Evolutionary conservation across 2,113 vertebrate species (phyloP), one percentile per base, ranked within the genome.

Genomic region (Nipponia nippon): DNA sequence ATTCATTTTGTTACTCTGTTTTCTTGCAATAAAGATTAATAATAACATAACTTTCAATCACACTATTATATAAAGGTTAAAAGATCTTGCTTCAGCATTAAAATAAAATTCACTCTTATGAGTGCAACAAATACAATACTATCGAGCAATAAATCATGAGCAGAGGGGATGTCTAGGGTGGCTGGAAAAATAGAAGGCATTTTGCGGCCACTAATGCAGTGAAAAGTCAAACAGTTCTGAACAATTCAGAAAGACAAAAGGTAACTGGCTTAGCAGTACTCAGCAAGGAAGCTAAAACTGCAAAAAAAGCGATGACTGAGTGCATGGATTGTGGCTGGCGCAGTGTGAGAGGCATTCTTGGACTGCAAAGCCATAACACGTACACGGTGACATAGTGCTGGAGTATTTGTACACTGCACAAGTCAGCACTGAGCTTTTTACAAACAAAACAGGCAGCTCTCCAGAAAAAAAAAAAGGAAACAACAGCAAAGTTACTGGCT

Each of bases 1-100:
- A 97, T 91, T 97, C 93, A 96, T 94, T 92, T 86, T 87, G 83
- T 72, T 95, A 95, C 71, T 69, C 53, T 81, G n/a, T 91, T 95
- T 91, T 79, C 77, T 91, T 91, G 89, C 89, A 93, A 91, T 83
- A 62, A 77, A 83, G 73, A 95, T 96, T 96, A 97, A 85, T 96
- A 97, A 95, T 30, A 96, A 89, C 66, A 80, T 72, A 95, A 89
- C 36, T 94, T 95, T 92, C 61, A 79, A 76, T 93, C 69, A 65
- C 47, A 67, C 34, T 67, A 56, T 93, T 91, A 84, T 8, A 84
- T 89, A 97, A 95, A 93, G 72, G 89, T 92, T 92, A 86, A 96
- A 89, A 81, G 53, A 90, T 20, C 77, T 80, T 80, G 32, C 49
- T 90, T 83, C 40, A 63, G 46, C 44, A 89, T 79, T 72, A 44